Base-by-base conservation (phyloP, 1,140 invertebrate species). In the Archivesica marissinica region DNA sequence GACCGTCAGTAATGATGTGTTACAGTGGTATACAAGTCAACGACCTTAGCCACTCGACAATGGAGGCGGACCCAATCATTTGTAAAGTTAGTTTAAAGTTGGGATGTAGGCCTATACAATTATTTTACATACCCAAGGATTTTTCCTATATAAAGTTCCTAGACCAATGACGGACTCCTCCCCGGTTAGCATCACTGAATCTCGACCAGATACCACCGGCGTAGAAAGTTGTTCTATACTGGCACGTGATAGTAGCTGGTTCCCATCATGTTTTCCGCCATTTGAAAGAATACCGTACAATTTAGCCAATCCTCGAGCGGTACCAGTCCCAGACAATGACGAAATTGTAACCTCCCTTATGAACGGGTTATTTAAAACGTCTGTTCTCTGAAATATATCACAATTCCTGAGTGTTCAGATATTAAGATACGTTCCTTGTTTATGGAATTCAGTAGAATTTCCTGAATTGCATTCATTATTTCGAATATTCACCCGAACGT, bases 281-380 rank as follows among this genome's bases (percentile, higher is more conserved):
- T 82, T 88, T 39, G 83, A 28, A 11, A 88, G 11, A 59, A 88
- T 88, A 41, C 87, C 87, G 56, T 70, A 82, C 25, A 88, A 35
- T 74, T 86, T 86, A 15, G 87, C 87, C 17, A 88, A 38, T 23
- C 78, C 77, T 30, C 84, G 52, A n/a, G 87, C 87, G 3, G 87
- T 86, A 28, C 87, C 87, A 1, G 78, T 68, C 4, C 83, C 87
- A 56, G 61, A 52, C 2, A 39, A 41, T 0, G 78, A 77, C 2
- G 77, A 86, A 17, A 75, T 41, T 17, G 87, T 80, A 4, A 86
- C 70, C 30, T 72, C 75, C 28, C 83, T 41, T n/a, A 80, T 56
- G 7, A 80, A 50, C 0, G 82, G 86, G 38, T 81, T 80, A 39
- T 87, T 85, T 50, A 85, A 56, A 33, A 59, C 28, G 25, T 56